Base-by-base conservation (phyloP, 2,113 vertebrate genomes). In the Psephotus haematonotus region DNA sequence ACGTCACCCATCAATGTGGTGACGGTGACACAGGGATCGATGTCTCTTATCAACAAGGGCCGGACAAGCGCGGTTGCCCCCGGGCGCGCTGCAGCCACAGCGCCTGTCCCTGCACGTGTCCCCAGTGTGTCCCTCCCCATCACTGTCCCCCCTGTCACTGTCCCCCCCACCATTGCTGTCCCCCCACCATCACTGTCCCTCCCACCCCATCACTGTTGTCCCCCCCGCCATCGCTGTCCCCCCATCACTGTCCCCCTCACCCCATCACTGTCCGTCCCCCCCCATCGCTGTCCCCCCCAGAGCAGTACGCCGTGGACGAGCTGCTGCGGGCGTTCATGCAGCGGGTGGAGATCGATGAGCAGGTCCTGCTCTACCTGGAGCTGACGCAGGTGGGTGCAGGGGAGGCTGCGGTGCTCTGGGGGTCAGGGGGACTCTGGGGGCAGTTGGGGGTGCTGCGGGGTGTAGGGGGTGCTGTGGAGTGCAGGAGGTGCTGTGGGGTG, bases 331-430 rank as follows among this genome's bases (percentile, higher is more conserved):
- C 97, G 91, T 97, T 98, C 50, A 94, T 97, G 72, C 98, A 99
- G 97, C 98, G 98, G 68, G 96, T 97, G 46, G 99, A 99, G 95
- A 98, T 99, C 25, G 98, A 99, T 31, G 98, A 98, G 87, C 98
- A 99, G 91, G 98, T 99, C 77, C 95, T 99, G 95, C 97, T 98
- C 90, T 99, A 99, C 96, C 98, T 99, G 81, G 99, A 99, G 96
- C 96, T 98, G 97, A 98, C 99, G 24, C 99, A 99, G 98, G 99
- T 52, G 50, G 25, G 50, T 16, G 50, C 50, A 16, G 25, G 50
- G 46, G 50, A 9, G 49, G 41, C n/a, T n/a, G 41, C 6, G 41
- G 14, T 43, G 41, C 41, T 43, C 13, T 43, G 41, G 41, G 41
- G 41, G 13, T 14, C 41, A 43, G 13, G 41, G 41, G 41, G 12